These are phyloP conservation scores for Emydura subglobosa DNA, from an alignment of 2,113 vertebrate genomes.

Conservation along the genomic window DNA sequence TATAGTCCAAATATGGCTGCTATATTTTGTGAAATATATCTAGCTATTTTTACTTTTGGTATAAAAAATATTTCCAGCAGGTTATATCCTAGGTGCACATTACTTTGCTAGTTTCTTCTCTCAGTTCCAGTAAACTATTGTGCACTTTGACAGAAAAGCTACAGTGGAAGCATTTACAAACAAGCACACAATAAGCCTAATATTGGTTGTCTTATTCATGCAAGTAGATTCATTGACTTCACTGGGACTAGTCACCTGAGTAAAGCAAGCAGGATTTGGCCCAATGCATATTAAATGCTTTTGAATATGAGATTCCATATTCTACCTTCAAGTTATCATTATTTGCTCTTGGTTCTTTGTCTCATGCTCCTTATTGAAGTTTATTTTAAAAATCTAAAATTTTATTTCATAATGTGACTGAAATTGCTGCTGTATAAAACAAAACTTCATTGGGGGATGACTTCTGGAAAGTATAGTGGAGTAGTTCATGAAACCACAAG, in stretches of 20 bases:
- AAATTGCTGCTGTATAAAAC: slow-evolving; percentile 5
- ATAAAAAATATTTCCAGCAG: background rate
- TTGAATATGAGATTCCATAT: background rate
- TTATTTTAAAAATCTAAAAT: background rate
- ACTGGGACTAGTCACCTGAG: background rate
- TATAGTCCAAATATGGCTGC: background rate
- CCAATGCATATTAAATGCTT: background rate
- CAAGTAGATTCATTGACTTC: background rate
- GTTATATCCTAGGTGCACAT: background rate
- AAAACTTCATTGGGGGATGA: slow-evolving; percentile 9
- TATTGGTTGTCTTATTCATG: background rate
- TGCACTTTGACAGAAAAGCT: background rate
- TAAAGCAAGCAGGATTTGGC: background rate
- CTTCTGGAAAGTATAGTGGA: slow-evolving; percentile 42
- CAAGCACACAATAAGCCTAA: background rate
- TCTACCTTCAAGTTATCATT: background rate
- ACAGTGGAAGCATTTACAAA: background rate
- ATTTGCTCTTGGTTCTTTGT: background rate
- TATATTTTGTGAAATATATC: background rate
- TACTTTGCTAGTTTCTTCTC: background rate
- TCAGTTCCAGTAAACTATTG: background rate
- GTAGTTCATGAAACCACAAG: slow-evolving; percentile 25
- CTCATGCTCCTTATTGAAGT: background rate
- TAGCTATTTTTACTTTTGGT: background rate
- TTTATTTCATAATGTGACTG: background rate